These are phyloP conservation scores for Dolichopus griseipennis DNA, from an alignment of 2,888 invertebrate species.

Conservation along the genomic window DNA sequence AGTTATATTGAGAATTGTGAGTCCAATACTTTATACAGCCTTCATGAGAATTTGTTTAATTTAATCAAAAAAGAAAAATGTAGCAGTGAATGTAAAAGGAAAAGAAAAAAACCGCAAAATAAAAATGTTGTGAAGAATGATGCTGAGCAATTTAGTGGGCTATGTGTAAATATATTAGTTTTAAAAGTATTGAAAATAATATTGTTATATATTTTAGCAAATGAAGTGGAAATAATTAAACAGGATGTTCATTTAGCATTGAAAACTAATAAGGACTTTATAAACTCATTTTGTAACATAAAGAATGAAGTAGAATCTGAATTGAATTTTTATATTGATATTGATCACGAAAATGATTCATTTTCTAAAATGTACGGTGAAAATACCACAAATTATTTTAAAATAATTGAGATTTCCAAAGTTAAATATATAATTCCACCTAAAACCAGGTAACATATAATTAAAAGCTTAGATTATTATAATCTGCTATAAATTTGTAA, in stretches of 20 bases:
- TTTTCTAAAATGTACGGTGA: conserved; percentile 48
- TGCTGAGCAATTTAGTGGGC: no score
- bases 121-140: neutral
- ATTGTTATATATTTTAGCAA: no score
- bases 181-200: no score
- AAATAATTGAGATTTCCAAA: conserved; percentile 45
- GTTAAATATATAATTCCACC: conserved; percentile 57
- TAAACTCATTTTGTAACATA: neutral
- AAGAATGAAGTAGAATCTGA: neutral
- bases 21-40: neutral
- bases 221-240: no score
- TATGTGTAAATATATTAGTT: no score
- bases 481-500: neutral
- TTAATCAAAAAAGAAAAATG: neutral
- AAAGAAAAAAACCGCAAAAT: neutral
- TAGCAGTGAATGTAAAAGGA: neutral
- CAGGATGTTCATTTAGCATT: neutral
- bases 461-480: neutral
- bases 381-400: conserved; percentile 47
- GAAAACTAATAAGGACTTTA: neutral
- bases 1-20: neutral
- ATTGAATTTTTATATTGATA: neutral
- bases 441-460: conserved; percentile 26
- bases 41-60: neutral
- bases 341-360: no score